Evolutionary conservation across 2,797 vertebrate genomes (phyloP).

Genomic region (Poeciliopsis paucimaculata): DNA sequence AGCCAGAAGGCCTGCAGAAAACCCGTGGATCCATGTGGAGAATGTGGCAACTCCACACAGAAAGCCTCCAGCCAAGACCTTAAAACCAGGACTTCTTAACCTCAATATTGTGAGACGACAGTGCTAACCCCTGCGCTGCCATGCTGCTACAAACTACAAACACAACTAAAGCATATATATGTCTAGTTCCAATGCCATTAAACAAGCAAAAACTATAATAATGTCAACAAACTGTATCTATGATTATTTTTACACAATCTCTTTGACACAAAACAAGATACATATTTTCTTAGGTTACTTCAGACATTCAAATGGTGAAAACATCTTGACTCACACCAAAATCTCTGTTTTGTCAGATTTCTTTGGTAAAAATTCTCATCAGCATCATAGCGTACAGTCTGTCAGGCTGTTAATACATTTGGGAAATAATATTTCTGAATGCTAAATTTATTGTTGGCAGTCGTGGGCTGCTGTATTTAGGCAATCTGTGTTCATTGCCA

Average conservation of each 20-base stretch:
- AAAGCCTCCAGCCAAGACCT: neutral
- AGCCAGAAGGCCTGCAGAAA: neutral
- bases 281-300: neutral
- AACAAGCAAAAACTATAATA: neutral
- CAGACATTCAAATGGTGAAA: neutral
- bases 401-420: neutral
- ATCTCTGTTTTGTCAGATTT: neutral
- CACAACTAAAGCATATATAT: neutral
- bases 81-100: neutral
- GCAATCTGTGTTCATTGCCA: slow-evolving; percentile 2
- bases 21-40: neutral
- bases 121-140: neutral
- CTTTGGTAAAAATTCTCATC: slow-evolving; percentile 1
- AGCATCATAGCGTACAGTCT: neutral
- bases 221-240: neutral
- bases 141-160: neutral
- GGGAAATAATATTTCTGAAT: slow-evolving; percentile 7
- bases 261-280: neutral
- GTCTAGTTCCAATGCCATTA: no score
- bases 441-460: neutral
- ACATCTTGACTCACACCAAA: neutral
- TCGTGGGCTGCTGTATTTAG: neutral
- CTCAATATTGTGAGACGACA: neutral
- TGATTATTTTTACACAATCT: neutral
- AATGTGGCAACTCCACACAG: neutral